Conservation (phyloP, 2,888 invertebrate genomes). For the Lathronympha strigana region DNA sequence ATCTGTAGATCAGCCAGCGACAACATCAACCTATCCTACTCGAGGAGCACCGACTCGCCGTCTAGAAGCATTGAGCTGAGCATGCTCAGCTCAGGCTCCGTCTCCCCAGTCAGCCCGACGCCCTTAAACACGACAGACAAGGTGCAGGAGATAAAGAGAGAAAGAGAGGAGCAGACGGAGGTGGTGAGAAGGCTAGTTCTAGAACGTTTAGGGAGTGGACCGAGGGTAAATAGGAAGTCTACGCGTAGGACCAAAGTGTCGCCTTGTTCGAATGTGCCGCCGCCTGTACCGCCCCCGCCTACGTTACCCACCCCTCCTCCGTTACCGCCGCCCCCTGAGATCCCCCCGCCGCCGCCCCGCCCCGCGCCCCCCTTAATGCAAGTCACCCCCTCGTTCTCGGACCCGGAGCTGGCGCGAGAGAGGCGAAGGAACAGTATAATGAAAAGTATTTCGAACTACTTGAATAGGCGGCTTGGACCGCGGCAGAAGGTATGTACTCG, state of each 20-base stretch:
- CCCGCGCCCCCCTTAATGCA: constrained; percentile 63
- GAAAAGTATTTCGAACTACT: constrained; percentile 92
- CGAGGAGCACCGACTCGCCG: constrained; percentile 59
- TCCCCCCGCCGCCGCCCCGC: constrained; percentile 53
- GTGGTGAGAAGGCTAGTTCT: constrained; percentile 93
- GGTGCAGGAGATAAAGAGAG: constrained; percentile 90
- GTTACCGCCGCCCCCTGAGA: constrained; percentile 44
- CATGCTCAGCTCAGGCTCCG: constrained; percentile 61
- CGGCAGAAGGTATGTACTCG: constrained; percentile 80
- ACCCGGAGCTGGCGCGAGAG: constrained; percentile 82
- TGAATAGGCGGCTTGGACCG: constrained; percentile 88
- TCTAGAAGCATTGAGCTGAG: constrained; percentile 61
- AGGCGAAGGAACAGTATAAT: constrained; percentile 92
- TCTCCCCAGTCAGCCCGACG: constrained; percentile 69
- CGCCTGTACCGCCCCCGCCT: constrained; percentile 51
- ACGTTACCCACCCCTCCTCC: constrained; percentile 54
- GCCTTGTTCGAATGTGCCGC: constrained; percentile 51
- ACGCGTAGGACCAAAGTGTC: constrained; percentile 56
- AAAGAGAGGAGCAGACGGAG: constrained; percentile 92
- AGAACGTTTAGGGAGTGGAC: constrained; percentile 85
- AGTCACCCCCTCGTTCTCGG: constrained; percentile 80
- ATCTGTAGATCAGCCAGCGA: constrained; percentile 79
- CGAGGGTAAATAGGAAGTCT: constrained; percentile 55
- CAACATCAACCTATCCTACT: constrained; percentile 64
- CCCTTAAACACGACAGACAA: constrained; percentile 84